phyloP scores from a whole-genome alignment of 2,888 invertebrate genomes.

The Anoncus sp. region DNA sequence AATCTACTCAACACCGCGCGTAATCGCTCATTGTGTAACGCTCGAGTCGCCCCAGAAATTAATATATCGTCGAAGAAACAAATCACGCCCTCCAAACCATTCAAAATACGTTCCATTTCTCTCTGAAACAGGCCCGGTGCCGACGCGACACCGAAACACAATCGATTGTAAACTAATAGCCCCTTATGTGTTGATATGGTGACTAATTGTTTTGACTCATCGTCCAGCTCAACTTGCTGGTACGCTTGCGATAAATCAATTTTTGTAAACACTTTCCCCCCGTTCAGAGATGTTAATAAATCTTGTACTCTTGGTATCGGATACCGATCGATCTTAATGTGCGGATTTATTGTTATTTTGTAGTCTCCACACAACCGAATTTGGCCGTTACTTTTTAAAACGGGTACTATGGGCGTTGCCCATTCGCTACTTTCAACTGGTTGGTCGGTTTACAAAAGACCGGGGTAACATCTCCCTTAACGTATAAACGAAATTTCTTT shows the following conservation, averaged over 20 bases:
- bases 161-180: neutral
- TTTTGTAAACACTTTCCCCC: slow-evolving; percentile 75
- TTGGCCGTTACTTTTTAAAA: slow-evolving; percentile 70
- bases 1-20: slow-evolving; percentile 58
- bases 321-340: slow-evolving; percentile 57
- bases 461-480: no score
- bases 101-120: slow-evolving; percentile 66
- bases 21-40: slow-evolving; percentile 10
- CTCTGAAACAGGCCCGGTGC: slow-evolving; percentile 72
- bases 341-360: slow-evolving; percentile 71
- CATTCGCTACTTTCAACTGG: neutral
- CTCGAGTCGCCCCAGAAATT: slow-evolving; percentile 2
- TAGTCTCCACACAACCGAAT: slow-evolving; percentile 75
- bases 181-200: no score
- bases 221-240: no score
- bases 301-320: slow-evolving; percentile 52
- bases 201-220: no score
- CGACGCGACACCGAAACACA: neutral
- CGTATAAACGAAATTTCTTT: no score
- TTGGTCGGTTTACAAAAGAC: no score
- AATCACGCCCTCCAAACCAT: slow-evolving; percentile 48
- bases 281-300: slow-evolving; percentile 60
- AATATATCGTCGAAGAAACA: slow-evolving; percentile 35
- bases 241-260: slow-evolving; percentile 50
- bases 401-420: neutral